Conservation (phyloP, 2,888 invertebrate genomes). For the Drosophila testacea region DNA sequence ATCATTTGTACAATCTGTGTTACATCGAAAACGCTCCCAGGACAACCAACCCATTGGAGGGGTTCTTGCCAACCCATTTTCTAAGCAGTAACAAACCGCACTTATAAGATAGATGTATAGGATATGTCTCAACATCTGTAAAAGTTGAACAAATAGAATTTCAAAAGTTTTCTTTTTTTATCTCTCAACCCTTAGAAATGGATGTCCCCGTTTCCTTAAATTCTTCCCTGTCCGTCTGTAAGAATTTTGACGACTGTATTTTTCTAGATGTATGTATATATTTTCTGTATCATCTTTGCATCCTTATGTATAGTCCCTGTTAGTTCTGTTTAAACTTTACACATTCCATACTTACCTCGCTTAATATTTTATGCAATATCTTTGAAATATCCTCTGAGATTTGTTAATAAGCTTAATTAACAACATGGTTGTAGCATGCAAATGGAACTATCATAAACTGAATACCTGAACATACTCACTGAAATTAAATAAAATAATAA, state of each 20-base stretch:
- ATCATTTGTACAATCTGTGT: conserved; percentile 87
- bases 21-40: conserved; percentile 89
- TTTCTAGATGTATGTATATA: neutral
- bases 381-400: conserved; percentile 4
- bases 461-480: conserved; percentile 19
- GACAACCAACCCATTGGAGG: conserved; percentile 90
- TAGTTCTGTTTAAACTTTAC: conserved; percentile 1
- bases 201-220: neutral
- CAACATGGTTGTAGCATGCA: conserved; percentile 16
- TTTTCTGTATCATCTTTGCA: neutral
- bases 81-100: conserved; percentile 78
- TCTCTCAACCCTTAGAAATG: neutral
- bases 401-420: conserved; percentile 17
- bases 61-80: conserved; percentile 88
- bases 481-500: neutral
- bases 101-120: conserved; percentile 30
- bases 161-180: neutral
- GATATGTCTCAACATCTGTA: conserved; percentile 16
- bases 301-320: neutral
- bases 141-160: neutral
- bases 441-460: conserved; percentile 1
- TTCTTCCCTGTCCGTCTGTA: neutral
- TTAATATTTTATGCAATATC: neutral
- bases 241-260: neutral
- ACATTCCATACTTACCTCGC: conserved; percentile 3